Base-by-base conservation (phyloP, 2,888 invertebrate genomes). In the Ophraella communa region DNA sequence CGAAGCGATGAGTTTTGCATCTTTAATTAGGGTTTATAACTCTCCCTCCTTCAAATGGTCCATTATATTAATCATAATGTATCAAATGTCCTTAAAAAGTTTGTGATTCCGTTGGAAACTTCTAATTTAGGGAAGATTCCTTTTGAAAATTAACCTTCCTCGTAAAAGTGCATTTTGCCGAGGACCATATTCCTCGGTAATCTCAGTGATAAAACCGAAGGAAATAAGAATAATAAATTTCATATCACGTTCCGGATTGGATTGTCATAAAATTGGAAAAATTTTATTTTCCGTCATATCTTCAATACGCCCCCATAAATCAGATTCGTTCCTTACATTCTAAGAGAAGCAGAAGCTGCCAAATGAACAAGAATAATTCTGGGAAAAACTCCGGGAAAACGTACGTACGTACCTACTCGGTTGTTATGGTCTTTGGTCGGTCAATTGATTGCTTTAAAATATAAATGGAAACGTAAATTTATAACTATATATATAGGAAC, bases 201-300 rank as follows among this genome's bases (percentile, higher is more conserved):
- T 58, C 45, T 52, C 23, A 5, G 58, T 55, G 58, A 58, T 63
- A 63, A 63, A 63, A 58, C 58, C 33, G 63, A 61, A 54, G 45
- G 58, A 45, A 63, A 57, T 63, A 57, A 58, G 63, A 63, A 63
- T 63, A 63, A 63, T 63, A 63, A 63, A 63, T 63, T 63, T 58
- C 63, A 53, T 58, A 63, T 63, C 63, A 63, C 63, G 63, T 63
- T 63, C 35, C 63, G 58, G 47, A 63, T 63, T 63, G 63, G 63
- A 63, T 63, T 63, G 63, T 63, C 63, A 58, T 63, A 63, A 63
- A 63, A 63, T 63, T 63, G 53, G 57, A 63, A 58, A 62, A 63
- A 14, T 63, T 63, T 63, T 58, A 58, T 63, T 63, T 63, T 52
- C 57, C 63, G 30, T 63, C 63, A 63, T 63, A 57, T 63, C 63